phyloP scores from a whole-genome alignment of 2,113 vertebrate genomes.

The Hippoglossus stenolepis region DNA sequence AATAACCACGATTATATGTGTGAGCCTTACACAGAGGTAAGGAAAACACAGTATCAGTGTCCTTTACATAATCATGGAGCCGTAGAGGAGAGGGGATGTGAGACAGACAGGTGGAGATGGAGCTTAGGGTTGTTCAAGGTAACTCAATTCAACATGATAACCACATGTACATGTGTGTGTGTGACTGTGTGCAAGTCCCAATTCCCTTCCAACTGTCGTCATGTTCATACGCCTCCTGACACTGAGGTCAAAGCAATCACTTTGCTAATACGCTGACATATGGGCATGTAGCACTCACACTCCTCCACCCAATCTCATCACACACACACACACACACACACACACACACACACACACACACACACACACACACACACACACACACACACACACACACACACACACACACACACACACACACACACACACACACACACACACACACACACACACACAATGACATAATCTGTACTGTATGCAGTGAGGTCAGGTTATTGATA shows the following conservation, averaged over 20 bases:
- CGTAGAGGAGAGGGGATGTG: conserved; percentile 3
- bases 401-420: conserved; percentile 37
- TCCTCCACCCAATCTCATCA: conserved; percentile 46
- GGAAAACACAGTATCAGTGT: conserved; percentile 25
- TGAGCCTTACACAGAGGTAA: background rate
- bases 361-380: conserved; percentile 18
- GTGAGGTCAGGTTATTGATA: conserved; percentile 66
- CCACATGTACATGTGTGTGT: conserved; percentile 1
- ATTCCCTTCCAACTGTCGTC: conserved; percentile 27
- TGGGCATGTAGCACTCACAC: conserved; percentile 32
- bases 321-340: conserved; percentile 30
- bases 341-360: too few relatives aligned
- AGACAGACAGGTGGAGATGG: conserved; percentile 5
- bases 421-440: conserved; percentile 43
- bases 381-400: conserved; percentile 42
- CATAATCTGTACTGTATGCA: conserved; percentile 36
- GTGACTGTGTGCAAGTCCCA: background rate
- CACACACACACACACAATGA: too few relatives aligned
- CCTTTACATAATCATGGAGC: conserved; percentile 16
- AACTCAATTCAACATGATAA: conserved; percentile 48
- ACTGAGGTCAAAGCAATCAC: conserved; percentile 66
- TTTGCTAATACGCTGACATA: conserved; percentile 53
- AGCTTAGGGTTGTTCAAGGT: conserved; percentile 42
- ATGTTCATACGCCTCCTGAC: conserved; percentile 53
- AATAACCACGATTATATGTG: conserved; percentile 26